phyloP scores from a whole-genome alignment of 2,888 invertebrate genomes.

The Morinoia aosen region DNA sequence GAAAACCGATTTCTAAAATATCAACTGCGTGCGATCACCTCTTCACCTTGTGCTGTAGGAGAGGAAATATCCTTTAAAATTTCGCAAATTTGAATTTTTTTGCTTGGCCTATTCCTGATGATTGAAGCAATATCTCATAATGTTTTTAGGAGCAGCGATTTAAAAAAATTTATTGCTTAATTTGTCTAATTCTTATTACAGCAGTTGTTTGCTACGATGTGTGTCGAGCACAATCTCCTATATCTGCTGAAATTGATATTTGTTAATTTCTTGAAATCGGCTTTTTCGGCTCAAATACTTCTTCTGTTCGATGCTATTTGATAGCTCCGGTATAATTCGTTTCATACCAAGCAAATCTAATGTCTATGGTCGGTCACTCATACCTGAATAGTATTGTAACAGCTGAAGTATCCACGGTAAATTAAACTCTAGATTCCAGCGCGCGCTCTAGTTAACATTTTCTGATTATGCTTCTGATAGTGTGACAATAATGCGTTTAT shows the following conservation, averaged over 20 bases:
- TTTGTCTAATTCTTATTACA: not conserved
- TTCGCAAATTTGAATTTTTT: not conserved
- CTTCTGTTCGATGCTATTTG: not conserved
- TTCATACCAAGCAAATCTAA: not conserved
- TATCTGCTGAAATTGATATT: not conserved
- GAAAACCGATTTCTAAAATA: not conserved
- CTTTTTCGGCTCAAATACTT: not conserved
- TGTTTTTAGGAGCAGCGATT: not conserved
- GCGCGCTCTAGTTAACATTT: not conserved
- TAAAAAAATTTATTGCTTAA: not conserved
- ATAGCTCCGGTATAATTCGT: not conserved
- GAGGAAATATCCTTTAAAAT: not conserved
- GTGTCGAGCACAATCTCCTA: not conserved
- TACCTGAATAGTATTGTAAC: not conserved
- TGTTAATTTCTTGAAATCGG: not conserved
- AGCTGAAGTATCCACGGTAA: not conserved
- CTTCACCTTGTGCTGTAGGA: not conserved
- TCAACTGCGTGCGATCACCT: not conserved
- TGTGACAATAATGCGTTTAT: constrained; percentile 39
- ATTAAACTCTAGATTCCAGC: not conserved
- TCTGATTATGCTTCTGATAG: not conserved
- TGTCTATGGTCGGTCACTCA: not conserved
- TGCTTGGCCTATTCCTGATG: not conserved
- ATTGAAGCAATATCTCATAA: not conserved
- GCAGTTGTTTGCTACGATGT: not conserved